Evolutionary conservation across 1,140 invertebrate genomes (phyloP).

Genomic region (Danaus plexippus): DNA sequence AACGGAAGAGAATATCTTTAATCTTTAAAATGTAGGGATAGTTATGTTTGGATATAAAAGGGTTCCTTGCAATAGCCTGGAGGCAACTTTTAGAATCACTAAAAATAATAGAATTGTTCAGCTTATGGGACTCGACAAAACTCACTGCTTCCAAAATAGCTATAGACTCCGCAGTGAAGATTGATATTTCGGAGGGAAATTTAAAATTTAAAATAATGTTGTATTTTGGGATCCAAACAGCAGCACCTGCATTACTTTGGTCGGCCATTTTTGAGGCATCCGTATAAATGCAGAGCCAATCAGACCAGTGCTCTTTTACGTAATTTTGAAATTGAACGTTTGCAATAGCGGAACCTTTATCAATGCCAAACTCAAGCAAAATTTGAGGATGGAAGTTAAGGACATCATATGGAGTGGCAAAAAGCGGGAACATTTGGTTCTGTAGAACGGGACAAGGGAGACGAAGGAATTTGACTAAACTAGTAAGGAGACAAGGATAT

Average conservation of each 20-base stretch:
- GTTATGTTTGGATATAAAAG: not conserved
- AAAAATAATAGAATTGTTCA: not conserved
- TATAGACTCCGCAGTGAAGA: conserved; percentile 9
- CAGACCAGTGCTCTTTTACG: not conserved
- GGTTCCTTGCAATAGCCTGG: conserved; percentile 1
- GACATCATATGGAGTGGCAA: no score
- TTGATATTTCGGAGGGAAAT: conserved; percentile 1
- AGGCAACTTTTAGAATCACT: conserved; percentile 1
- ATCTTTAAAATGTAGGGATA: no score
- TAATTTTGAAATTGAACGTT: no score
- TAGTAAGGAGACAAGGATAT: no score
- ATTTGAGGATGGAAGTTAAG: no score
- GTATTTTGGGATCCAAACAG: not conserved
- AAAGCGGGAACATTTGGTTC: no score
- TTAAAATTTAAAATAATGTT: not conserved
- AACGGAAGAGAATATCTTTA: no score
- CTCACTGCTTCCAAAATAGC: conserved; percentile 1
- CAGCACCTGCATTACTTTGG: not conserved
- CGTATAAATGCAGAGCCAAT: not conserved
- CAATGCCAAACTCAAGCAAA: no score
- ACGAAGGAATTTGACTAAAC: no score
- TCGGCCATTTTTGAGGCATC: conserved; percentile 7
- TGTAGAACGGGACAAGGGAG: no score
- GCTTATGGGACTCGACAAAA: conserved; percentile 1
- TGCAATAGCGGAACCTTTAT: no score